phyloP scores from a whole-genome alignment of 2,888 invertebrate genomes.

The Clivina fossor region DNA sequence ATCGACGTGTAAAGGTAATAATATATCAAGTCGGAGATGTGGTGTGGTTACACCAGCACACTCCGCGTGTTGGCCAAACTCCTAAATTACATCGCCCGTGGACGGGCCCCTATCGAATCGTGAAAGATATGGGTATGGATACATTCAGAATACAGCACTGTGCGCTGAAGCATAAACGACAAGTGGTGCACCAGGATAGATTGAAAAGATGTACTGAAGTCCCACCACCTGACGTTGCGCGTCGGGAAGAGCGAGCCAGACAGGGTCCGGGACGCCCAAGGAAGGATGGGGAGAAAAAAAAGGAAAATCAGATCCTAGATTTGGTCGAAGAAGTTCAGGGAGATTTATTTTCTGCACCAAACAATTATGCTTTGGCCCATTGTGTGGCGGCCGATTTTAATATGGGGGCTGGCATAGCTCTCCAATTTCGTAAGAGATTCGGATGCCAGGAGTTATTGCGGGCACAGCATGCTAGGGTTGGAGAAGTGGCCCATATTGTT shows the following conservation, averaged over 20 bases:
- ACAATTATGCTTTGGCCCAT: conserved; percentile 3
- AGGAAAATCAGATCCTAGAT: background rate
- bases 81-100: too few relatives aligned
- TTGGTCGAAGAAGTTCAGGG: background rate
- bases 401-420: conserved; percentile 16
- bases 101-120: too few relatives aligned
- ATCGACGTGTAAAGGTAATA: background rate
- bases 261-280: background rate
- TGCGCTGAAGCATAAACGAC: background rate
- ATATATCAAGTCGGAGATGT: too few relatives aligned
- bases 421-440: conserved; percentile 8
- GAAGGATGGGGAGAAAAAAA: background rate
- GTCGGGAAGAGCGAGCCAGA: background rate
- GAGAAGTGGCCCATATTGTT: conserved; percentile 9
- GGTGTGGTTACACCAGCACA: too few relatives aligned
- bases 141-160: too few relatives aligned
- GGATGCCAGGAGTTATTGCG: background rate
- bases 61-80: too few relatives aligned
- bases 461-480: background rate
- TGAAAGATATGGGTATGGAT: background rate
- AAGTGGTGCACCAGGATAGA: background rate
- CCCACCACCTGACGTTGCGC: background rate
- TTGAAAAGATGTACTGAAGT: background rate
- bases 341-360: background rate
- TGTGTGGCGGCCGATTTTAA: conserved; percentile 19